phyloP scores from a whole-genome alignment of 35 echinoderm and acorn worm genomes.

The Eucidaris tribuloides region DNA sequence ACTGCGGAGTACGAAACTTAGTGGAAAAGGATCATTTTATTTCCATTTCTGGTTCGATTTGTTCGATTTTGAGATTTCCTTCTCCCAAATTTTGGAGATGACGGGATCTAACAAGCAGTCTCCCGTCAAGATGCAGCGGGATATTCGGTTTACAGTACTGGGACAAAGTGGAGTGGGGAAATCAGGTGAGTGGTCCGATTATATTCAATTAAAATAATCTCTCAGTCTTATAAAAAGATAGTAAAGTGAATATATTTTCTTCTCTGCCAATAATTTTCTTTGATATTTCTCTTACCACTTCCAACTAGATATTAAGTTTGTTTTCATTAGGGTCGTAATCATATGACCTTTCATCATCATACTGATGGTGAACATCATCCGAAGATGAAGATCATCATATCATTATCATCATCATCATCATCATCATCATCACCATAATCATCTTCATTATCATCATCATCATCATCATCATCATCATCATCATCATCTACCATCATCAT shows the following conservation, averaged over 20 bases:
- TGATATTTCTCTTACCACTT: too few relatives aligned
- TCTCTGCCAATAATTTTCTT: too few relatives aligned
- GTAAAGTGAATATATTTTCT: too few relatives aligned
- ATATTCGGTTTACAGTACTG: not conserved
- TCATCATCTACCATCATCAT: too few relatives aligned
- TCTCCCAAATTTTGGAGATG: not conserved
- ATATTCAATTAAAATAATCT: too few relatives aligned
- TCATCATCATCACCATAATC: not conserved
- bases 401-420: not conserved
- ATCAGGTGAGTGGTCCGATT: conserved; percentile 3
- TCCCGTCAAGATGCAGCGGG: not conserved
- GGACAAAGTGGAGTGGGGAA: not conserved
- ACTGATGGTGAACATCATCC: too few relatives aligned
- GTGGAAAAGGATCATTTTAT: not conserved
- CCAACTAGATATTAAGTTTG: too few relatives aligned
- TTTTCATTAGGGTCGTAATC: too few relatives aligned
- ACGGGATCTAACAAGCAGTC: not conserved
- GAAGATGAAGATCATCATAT: too few relatives aligned
- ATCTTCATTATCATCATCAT: not conserved
- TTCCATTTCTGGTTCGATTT: not conserved
- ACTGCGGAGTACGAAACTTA: not conserved
- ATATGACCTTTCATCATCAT: too few relatives aligned
- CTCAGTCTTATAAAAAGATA: too few relatives aligned
- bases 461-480: too few relatives aligned
- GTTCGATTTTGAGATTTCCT: not conserved